A percentile compares a stretch with the other conserved stretches of the same genome.
These are phyloP conservation scores for Sympetrum striolatum DNA, from an alignment of 2,888 invertebrate species.

Conservation along the genomic window DNA sequence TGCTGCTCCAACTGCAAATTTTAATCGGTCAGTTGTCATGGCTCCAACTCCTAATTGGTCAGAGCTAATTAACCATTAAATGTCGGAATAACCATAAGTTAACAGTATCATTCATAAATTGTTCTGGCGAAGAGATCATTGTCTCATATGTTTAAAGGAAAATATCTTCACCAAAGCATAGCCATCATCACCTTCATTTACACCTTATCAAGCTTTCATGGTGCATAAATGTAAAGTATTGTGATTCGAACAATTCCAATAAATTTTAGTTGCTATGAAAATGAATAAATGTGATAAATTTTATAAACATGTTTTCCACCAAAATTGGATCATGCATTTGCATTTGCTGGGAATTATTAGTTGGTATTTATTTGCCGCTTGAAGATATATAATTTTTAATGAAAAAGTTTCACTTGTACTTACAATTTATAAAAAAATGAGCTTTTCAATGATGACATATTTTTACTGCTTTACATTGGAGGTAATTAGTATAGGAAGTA, in stretches of 20 bases:
- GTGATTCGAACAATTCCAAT: background rate
- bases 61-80: background rate
- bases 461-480: background rate
- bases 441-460: background rate
- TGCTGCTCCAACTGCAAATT: conserved; percentile 70
- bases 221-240: background rate
- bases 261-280: background rate
- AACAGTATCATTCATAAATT: background rate
- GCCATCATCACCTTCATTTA: background rate
- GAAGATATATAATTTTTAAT: background rate
- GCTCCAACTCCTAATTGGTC: conserved; percentile 37
- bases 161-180: background rate
- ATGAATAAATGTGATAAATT: background rate
- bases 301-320: background rate
- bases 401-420: background rate
- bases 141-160: background rate
- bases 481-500: background rate
- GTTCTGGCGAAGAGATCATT: background rate
- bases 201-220: background rate
- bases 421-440: background rate
- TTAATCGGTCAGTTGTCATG: conserved; percentile 62
- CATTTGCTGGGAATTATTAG: background rate
- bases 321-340: background rate
- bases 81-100: background rate
- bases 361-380: background rate